These are phyloP conservation scores for Nezara viridula DNA, from an alignment of 2,888 invertebrate species.

Conservation along the genomic window DNA sequence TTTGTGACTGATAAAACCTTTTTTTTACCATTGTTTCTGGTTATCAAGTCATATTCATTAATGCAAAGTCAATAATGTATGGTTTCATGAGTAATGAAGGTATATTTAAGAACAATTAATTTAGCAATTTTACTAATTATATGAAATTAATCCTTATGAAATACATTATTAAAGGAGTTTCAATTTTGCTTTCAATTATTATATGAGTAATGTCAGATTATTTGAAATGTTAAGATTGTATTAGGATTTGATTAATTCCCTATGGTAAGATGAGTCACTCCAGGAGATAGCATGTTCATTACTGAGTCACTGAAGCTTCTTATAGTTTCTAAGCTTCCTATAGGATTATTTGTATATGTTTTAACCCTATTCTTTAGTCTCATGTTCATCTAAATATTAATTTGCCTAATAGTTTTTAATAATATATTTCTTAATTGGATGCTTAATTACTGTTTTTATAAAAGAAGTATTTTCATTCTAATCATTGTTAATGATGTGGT, in stretches of 20 bases:
- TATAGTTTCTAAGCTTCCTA: neutral
- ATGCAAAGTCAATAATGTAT: neutral
- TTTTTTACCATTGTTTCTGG: neutral
- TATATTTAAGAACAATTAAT: neutral
- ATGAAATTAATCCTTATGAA: neutral
- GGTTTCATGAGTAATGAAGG: neutral
- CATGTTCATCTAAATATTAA: neutral
- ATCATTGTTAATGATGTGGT: neutral
- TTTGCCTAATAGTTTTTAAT: neutral
- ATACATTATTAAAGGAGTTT: neutral
- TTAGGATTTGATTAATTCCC: slow-evolving; percentile 30
- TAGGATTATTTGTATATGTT: neutral
- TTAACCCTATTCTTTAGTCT: neutral
- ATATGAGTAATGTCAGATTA: neutral
- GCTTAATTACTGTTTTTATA: neutral
- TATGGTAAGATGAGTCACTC: slow-evolving; percentile 43
- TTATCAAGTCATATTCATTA: neutral
- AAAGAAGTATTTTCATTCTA: neutral
- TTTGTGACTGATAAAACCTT: neutral
- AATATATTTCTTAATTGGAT: too few relatives aligned
- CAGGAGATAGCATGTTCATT: slow-evolving; percentile 55
- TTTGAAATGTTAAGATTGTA: neutral
- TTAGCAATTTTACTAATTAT: neutral
- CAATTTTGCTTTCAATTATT: neutral
- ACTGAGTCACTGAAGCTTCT: slow-evolving; percentile 47